Evolutionary conservation across 1,140 invertebrate species (phyloP).

Genomic region (Chymomyza costata): DNA sequence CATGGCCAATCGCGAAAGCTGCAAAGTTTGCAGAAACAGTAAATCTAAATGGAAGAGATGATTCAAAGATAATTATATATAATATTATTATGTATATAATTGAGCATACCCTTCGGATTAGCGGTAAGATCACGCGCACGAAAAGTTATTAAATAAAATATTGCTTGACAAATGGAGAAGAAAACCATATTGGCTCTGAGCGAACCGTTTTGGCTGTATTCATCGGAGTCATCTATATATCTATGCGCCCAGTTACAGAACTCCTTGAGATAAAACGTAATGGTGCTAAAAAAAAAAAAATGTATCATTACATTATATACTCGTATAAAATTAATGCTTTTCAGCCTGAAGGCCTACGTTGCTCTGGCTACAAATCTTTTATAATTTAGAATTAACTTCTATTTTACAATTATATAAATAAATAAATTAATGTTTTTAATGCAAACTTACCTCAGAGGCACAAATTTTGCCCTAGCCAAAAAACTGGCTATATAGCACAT

Average conservation of each 20-base stretch:
- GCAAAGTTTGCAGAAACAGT: conserved; percentile 85
- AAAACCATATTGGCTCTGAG: conserved; percentile 87
- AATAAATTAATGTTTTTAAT: too few species aligned
- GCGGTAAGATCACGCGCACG: conserved; percentile 88
- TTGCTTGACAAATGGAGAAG: conserved; percentile 90
- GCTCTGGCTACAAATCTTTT: too few species aligned
- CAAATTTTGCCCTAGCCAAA: conserved; percentile 82
- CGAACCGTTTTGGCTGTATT: conserved; percentile 75
- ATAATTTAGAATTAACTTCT: neutral
- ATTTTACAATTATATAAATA: neutral
- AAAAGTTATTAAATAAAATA: conserved; percentile 94
- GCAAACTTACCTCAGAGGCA: conserved; percentile 80
- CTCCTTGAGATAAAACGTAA: conserved; percentile 80
- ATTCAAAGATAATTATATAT: conserved; percentile 1
- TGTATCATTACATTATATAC: neutral
- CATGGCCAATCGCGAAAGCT: conserved; percentile 88
- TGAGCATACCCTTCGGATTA: conserved; percentile 82
- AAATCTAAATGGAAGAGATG: conserved; percentile 81
- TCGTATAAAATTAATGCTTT: conserved; percentile 14
- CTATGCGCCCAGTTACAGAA: conserved; percentile 84
- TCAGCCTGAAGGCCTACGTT: too few species aligned
- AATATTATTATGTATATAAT: neutral
- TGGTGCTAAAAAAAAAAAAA: conserved; percentile 55
- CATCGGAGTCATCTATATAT: conserved; percentile 82
- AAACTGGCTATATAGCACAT: conserved; percentile 87